Evolutionary conservation across 37 sponge, comb jelly and placozoan species (phyloP), one percentile per base, ranked within the genome.

Genomic region (Amphimedon queenslandica): DNA sequence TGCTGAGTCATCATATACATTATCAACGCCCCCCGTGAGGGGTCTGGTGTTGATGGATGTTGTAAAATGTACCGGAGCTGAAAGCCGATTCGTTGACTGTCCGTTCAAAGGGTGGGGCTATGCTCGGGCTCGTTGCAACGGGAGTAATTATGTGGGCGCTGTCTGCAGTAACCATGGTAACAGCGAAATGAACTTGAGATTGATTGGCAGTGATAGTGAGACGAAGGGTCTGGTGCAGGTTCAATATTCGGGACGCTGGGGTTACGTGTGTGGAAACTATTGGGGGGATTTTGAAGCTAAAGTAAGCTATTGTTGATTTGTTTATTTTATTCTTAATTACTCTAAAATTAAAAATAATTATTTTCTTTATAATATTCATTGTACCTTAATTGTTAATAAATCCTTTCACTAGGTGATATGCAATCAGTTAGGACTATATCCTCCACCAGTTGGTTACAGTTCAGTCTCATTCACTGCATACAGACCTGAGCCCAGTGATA

Each of bases 211-310:
- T 18, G 32, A 25, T 67, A 32, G 21, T 36, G 1, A 8, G 25
- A 31, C 43, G 6, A 69, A 77, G 35, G 78, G 78, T 21, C 53
- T 72, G 29, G 69, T 81, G 27, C 75, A 82, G 70, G 58, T 74
- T 35, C 66, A 55, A 1, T 37, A 37, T 65, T 21, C 67, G 0
- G 70, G 69, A 20, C 31, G 36, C 33, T 82, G 76, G 76, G 75
- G 76, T 21, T 68, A 42, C 57, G 63, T 82, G 0, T 82, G 83
- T 67, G 75, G 64, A 55, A 67, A 65, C 6, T 31, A 51, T 25
- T 60, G 61, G 6, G 74, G 76, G 70, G 57, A 40, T 38, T 33
- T 25, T 33, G 30, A 27, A 4, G 75, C 65, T 55, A 40, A 60
- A 6, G 76, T 75, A 16, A 66, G 36, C 20, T 82, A 76, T 53